phyloP scores from a whole-genome alignment of 2,888 invertebrate species.

The Alsophila aescularia region DNA sequence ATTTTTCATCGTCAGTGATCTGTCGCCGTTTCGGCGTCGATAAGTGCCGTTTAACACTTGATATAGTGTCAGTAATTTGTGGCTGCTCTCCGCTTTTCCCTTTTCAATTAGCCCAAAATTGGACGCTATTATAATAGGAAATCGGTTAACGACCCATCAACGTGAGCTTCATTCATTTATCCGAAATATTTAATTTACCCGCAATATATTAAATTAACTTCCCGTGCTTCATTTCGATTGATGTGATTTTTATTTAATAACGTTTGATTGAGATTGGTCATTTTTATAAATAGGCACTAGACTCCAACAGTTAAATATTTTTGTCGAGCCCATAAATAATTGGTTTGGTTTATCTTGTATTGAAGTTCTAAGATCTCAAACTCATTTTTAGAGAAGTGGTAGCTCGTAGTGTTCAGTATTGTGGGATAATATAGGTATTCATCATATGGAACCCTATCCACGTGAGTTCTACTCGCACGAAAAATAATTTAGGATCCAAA shows the following conservation, averaged over 20 bases:
- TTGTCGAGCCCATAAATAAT: no score
- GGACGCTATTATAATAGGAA: slow-evolving; percentile 67
- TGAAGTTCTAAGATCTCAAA: no score
- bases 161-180: slow-evolving; percentile 50
- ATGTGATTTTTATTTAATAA: slow-evolving; percentile 43
- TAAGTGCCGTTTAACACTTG: slow-evolving; percentile 84
- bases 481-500: no score
- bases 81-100: slow-evolving; percentile 71
- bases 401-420: no score
- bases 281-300: neutral
- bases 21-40: slow-evolving; percentile 76
- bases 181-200: slow-evolving; percentile 53
- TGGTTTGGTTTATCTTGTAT: no score
- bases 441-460: no score
- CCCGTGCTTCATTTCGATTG: slow-evolving; percentile 39
- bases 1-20: slow-evolving; percentile 79
- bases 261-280: neutral
- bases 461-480: no score
- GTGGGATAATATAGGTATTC: no score
- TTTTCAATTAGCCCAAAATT: slow-evolving; percentile 82
- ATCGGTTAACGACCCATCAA: slow-evolving; percentile 57
- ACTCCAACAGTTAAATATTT: no score
- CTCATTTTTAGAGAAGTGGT: no score
- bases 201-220: slow-evolving; percentile 43
- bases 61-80: slow-evolving; percentile 83